Evolutionary conservation across 2,797 vertebrate species (phyloP).

Genomic region (Dermochelys coriacea): DNA sequence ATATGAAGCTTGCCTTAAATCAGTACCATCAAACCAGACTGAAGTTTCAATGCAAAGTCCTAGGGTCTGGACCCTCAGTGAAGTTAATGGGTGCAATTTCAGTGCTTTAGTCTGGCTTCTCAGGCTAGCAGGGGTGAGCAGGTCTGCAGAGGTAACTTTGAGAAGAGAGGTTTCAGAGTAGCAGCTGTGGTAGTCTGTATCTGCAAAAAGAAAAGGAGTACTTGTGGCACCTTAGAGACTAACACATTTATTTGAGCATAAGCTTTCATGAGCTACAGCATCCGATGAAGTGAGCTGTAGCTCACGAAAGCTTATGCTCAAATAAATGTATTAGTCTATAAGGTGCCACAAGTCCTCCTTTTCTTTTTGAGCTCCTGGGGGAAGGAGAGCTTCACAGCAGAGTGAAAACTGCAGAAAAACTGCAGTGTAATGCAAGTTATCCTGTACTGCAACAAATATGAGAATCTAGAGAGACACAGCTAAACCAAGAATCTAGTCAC

Average conservation of each 20-base stretch:
- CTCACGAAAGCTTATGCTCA: too few relatives aligned
- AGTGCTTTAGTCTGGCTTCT: neutral
- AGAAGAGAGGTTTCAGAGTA: neutral
- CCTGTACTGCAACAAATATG: rapidly evolving
- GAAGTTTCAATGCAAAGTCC: neutral
- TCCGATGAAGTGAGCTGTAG: too few relatives aligned
- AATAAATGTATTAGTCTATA: too few relatives aligned
- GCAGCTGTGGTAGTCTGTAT: too few relatives aligned
- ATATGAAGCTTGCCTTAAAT: neutral
- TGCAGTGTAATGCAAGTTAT: rapidly evolving
- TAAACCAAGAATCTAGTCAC: neutral
- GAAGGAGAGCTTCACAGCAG: neutral
- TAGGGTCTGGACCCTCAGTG: neutral
- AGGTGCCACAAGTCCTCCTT: too few relatives aligned
- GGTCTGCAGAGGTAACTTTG: neutral
- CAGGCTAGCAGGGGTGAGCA: neutral
- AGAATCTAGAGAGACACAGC: neutral
- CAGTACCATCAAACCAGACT: neutral
- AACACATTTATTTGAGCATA: too few relatives aligned
- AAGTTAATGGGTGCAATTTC: neutral
- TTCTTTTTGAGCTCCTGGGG: neutral
- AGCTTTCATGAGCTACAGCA: too few relatives aligned
- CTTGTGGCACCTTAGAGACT: too few relatives aligned
- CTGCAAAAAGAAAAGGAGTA: too few relatives aligned
- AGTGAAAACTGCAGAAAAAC: neutral